Evolutionary conservation across 1,140 invertebrate genomes (phyloP).

Genomic region (Lamellibrachia luymesi): DNA sequence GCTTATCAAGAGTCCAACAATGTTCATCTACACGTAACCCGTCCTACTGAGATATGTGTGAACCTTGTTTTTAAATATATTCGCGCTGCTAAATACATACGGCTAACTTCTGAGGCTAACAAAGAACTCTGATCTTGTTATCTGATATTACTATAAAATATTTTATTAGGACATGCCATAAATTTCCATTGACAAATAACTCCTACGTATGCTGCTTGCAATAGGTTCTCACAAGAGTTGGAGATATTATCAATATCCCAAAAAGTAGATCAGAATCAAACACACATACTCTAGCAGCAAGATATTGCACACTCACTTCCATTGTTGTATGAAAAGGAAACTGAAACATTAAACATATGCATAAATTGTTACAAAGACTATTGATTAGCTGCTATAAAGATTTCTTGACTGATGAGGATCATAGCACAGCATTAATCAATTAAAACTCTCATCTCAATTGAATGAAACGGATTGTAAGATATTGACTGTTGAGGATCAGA

Average conservation of each 20-base stretch:
- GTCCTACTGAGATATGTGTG: too few species aligned
- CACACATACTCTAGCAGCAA: too few species aligned
- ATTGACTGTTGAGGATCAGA: neutral
- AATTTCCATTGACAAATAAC: neutral
- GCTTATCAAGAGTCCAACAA: too few species aligned
- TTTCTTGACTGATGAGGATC: neutral
- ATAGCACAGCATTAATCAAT: neutral
- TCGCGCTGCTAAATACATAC: too few species aligned
- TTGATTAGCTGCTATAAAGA: neutral
- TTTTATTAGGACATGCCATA: neutral
- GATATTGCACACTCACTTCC: neutral
- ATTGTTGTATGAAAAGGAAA: neutral
- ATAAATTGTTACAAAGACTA: neutral
- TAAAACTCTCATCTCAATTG: neutral
- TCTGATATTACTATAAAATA: too few species aligned
- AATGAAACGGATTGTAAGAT: neutral
- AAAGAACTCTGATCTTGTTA: too few species aligned
- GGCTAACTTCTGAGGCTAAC: too few species aligned
- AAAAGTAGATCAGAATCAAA: neutral
- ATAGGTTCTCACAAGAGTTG: neutral
- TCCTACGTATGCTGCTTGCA: too few species aligned
- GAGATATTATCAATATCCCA: neutral
- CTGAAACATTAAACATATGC: neutral
- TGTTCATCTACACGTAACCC: too few species aligned
- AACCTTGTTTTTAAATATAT: too few species aligned